A percentile compares a stretch with the other conserved stretches of the same genome.
Evolutionary conservation across 2,888 invertebrate species (phyloP).

Genomic region (Blera fallax): DNA sequence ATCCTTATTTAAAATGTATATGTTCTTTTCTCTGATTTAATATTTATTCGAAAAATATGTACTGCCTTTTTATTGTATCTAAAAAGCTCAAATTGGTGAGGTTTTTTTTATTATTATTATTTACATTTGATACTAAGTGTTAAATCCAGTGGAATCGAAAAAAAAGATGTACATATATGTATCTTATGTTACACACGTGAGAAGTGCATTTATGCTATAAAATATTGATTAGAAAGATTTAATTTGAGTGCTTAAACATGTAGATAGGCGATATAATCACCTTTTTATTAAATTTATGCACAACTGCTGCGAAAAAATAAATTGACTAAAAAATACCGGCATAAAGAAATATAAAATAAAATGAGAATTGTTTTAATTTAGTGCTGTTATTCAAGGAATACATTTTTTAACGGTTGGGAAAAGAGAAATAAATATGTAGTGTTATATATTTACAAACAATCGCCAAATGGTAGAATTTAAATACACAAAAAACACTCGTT

Average conservation of each 20-base stretch:
- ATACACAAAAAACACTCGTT: no score
- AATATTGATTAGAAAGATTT: not conserved
- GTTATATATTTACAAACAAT: no score
- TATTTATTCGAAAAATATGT: slow-evolving; percentile 14
- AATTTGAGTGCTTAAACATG: not conserved
- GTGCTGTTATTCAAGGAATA: not conserved
- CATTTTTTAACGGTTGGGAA: not conserved
- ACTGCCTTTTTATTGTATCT: slow-evolving; percentile 22
- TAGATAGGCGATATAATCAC: slow-evolving; percentile 14
- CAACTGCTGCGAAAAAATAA: not conserved
- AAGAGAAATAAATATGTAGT: not conserved
- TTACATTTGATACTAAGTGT: not conserved
- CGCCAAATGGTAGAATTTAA: no score
- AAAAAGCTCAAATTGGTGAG: not conserved
- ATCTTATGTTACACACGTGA: not conserved
- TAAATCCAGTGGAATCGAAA: not conserved
- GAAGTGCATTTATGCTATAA: not conserved
- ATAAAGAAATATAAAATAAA: not conserved
- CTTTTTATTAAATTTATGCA: not conserved
- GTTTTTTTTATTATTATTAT: not conserved
- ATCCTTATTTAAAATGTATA: not conserved
- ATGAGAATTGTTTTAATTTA: not conserved
- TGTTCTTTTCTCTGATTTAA: slow-evolving; percentile 10
- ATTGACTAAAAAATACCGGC: not conserved
- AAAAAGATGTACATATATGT: not conserved